Evolutionary conservation across 1,140 invertebrate genomes (phyloP).

Genomic region (Drosophila pallidifrons): DNA sequence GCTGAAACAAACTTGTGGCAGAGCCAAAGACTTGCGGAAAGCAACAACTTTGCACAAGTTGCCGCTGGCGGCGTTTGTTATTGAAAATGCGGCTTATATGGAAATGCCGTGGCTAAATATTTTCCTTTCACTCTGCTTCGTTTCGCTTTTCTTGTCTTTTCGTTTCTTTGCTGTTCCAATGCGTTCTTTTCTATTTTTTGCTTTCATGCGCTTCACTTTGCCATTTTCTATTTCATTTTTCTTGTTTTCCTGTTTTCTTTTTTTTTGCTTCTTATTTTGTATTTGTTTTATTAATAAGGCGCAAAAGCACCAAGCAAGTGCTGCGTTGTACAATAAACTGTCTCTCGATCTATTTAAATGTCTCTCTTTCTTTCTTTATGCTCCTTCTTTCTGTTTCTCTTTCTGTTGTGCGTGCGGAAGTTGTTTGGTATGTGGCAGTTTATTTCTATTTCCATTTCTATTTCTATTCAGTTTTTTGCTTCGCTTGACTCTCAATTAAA

Average conservation of each 20-base stretch:
- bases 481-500: conserved; percentile 67
- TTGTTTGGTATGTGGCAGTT: conserved; percentile 67
- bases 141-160: not conserved
- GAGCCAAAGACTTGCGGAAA: conserved; percentile 49
- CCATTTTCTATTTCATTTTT: conserved; percentile 5
- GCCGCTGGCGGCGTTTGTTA: conserved; percentile 55
- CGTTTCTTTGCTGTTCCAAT: not conserved
- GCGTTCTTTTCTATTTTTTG: not conserved
- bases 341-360: conserved; percentile 14
- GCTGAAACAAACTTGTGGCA: conserved; percentile 40
- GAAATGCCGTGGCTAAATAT: conserved; percentile 61
- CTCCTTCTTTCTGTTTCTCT: not conserved
- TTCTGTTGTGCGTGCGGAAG: conserved; percentile 57
- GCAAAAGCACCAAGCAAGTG: conserved; percentile 45
- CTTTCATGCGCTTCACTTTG: conserved; percentile 7
- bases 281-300: conserved; percentile 80
- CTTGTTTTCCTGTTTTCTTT: not conserved
- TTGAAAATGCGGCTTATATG: conserved; percentile 79
- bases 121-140: conserved; percentile 18
- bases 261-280: conserved; percentile 64
- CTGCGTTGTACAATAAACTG: conserved; percentile 19
- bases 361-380: not conserved
- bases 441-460: conserved; percentile 43
- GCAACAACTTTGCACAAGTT: conserved; percentile 60
- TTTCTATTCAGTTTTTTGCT: conserved; percentile 46